These are phyloP conservation scores for Halcyon smyrnensis DNA, from an alignment of 2,797 vertebrate genomes.

Conservation along the genomic window DNA sequence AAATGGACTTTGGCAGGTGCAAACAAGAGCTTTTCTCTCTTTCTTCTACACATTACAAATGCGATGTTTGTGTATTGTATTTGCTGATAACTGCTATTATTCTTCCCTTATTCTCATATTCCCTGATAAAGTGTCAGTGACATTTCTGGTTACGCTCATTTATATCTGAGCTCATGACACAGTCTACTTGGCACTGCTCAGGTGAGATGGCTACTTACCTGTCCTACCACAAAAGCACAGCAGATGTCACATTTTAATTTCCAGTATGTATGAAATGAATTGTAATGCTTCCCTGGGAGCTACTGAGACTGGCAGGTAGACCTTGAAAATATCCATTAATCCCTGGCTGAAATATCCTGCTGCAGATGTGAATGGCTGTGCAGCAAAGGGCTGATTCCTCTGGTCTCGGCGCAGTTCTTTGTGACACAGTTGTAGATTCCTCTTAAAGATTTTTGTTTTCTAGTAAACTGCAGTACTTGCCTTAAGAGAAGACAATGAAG, in stretches of 20 bases:
- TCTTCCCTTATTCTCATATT: not conserved
- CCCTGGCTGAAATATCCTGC: not conserved
- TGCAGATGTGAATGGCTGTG: not conserved
- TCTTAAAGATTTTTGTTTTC: not conserved
- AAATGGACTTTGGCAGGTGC: not conserved
- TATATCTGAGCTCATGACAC: not conserved
- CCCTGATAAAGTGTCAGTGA: not conserved
- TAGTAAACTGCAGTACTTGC: not conserved
- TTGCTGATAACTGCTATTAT: not conserved
- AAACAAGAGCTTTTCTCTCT: not conserved
- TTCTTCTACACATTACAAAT: rapidly evolving
- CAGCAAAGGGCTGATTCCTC: not conserved
- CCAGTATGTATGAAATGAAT: not conserved
- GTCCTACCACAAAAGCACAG: not conserved
- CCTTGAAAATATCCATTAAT: not conserved
- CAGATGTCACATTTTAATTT: not conserved
- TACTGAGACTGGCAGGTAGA: not conserved
- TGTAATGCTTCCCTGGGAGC: not conserved
- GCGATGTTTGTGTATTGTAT: not conserved
- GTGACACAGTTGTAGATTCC: not conserved
- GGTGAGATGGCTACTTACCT: not conserved
- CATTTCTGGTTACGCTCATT: not conserved
- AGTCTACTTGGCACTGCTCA: not conserved
- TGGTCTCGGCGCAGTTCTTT: not conserved
- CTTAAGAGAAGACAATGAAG: not conserved